Base-by-base conservation (phyloP, 1,140 invertebrate species). In the Branchinecta lindahli region DNA sequence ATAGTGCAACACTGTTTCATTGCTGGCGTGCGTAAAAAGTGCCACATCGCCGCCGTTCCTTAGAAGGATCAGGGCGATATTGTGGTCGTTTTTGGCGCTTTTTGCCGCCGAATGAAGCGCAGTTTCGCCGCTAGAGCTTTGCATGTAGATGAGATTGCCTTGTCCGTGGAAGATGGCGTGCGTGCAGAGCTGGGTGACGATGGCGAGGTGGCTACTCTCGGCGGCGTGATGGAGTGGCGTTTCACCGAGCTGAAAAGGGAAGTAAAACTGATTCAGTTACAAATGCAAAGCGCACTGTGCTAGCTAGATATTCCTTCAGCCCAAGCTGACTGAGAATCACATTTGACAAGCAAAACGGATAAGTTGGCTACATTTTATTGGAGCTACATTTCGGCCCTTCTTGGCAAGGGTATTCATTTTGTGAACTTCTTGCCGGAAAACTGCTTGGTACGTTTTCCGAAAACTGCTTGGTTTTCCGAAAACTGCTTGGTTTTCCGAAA, bases 1-100 rank as follows among this genome's bases (percentile, higher is more conserved):
- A 75, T 94, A 90, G 79, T 99, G 96, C 75, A 99, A 90, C 0
- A 92, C 88, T 0, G 95, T 96, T 82, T 99, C 96, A 70, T 66
- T 80, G 76, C 86, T 85, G 74, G 82, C 77, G 80, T 87, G 90
- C 0, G 94, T 94, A 73, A 88, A 86, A 68, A 90, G 77, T 46
- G 86, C 87, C 0, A 94, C 88, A 78, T 98, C 91, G 0, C 92
- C 94, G 15, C 91, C 92, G 73, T 88, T 88, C 77, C 96, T 86
- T 52, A 98, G 82, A 0, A 99, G 82, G 10, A 91, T 83, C 73
- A 88, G 87, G 3, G 96, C 88, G 2, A 98, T 88, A 77, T 95
- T 90, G 75, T 87, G 86, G 78, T 98, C 96, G 71, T 95, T 91
- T 65, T 89, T 87, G 0, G 86, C 44, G 33, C 83, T 77, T 45